Percentiles rank a stretch among this genome's conserved stretches.
Evolutionary conservation across 1,140 invertebrate species (phyloP).

Genomic region (Drosophila navojoa): DNA sequence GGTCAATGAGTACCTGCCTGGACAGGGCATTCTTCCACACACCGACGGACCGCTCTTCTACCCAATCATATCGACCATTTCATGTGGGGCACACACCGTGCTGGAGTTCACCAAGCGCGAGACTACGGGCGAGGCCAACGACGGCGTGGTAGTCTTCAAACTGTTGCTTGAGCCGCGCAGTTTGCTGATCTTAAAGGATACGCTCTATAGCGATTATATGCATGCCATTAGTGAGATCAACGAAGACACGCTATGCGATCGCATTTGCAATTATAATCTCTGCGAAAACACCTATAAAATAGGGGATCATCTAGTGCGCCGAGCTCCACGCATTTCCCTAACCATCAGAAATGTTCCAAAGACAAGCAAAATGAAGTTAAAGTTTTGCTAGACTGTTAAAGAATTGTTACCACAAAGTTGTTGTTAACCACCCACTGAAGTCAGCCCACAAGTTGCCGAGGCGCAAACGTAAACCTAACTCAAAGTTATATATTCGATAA

Average conservation of each 20-base stretch:
- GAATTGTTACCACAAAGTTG: conserved; percentile 33
- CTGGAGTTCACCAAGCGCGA: conserved; percentile 87
- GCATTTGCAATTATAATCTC: conserved; percentile 88
- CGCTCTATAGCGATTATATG: conserved; percentile 93
- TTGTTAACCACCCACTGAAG: conserved; percentile 61
- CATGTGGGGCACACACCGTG: conserved; percentile 94
- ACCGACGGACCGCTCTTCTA: conserved; percentile 97
- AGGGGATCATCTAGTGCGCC: conserved; percentile 86
- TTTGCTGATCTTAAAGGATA: conserved; percentile 92
- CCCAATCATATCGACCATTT: conserved; percentile 96
- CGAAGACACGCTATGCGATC: conserved; percentile 88
- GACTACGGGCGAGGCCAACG: background rate
- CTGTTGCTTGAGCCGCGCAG: conserved; percentile 94
- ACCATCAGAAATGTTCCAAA: conserved; percentile 98
- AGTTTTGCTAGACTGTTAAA: conserved; percentile 71
- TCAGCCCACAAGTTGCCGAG: conserved; percentile 28
- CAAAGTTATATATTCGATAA: conserved; percentile 11
- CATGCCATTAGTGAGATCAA: conserved; percentile 94
- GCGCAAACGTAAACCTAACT: conserved; percentile 17
- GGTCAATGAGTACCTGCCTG: conserved; percentile 97
- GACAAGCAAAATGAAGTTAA: conserved; percentile 91
- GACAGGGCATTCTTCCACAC: conserved; percentile 98
- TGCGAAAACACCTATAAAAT: conserved; percentile 86
- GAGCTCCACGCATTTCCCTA: conserved; percentile 91
- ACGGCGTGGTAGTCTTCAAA: conserved; percentile 84